Evolutionary conservation across 2,797 vertebrate species (phyloP).

Genomic region (Luscinia megarhynchos): DNA sequence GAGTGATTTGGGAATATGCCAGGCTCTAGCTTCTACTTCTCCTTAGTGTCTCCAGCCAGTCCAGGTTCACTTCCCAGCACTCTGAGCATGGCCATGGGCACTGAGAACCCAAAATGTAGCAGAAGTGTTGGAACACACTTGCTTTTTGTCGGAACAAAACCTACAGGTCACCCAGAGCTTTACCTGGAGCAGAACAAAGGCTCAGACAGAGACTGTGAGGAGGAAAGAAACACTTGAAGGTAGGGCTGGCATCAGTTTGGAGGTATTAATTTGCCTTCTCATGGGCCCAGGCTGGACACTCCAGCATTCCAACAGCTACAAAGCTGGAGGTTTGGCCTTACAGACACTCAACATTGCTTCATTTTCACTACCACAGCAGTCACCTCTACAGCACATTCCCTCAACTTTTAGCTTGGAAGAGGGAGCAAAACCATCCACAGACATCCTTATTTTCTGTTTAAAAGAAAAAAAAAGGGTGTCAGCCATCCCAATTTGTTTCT

Average conservation of each 20-base stretch:
- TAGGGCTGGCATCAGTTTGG: neutral
- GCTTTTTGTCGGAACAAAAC: neutral
- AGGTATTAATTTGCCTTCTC: neutral
- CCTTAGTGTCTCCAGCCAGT: neutral
- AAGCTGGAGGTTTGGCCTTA: neutral
- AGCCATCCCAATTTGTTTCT: neutral
- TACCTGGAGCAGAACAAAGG: neutral
- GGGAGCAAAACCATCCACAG: neutral
- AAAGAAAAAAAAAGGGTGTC: too few relatives aligned
- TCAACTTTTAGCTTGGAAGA: neutral
- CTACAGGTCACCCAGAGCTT: neutral
- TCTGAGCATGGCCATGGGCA: neutral
- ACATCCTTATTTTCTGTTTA: neutral
- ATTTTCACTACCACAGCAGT: neutral
- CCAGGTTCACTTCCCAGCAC: neutral
- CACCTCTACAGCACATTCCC: neutral
- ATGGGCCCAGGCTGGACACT: neutral
- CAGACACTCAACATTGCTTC: neutral
- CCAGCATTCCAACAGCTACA: neutral
- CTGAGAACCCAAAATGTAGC: neutral
- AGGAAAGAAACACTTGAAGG: neutral
- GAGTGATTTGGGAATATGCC: neutral
- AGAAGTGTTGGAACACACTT: neutral
- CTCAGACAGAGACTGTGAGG: neutral
- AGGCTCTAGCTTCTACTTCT: neutral